Evolutionary conservation across 2,113 vertebrate genomes (phyloP), one percentile per base, ranked within the genome.

Genomic region (Megaceryle maxima): DNA sequence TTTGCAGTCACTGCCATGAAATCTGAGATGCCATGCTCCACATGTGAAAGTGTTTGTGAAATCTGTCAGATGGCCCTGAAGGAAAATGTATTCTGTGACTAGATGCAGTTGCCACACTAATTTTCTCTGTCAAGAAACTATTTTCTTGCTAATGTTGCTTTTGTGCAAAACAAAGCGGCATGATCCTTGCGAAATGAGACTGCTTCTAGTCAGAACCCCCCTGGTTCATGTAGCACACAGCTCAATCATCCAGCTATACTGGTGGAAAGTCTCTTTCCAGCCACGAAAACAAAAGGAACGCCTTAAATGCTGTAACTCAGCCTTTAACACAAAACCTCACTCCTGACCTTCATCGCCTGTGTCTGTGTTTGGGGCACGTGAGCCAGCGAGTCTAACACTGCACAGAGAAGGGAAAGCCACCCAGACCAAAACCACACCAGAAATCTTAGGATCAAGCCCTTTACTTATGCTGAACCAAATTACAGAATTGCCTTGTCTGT

Each of bases 11-110:
- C 72, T 87, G 85, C 69, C 31, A 12, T 93, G 70, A 89, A 92
- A 69, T 68, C 67, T 26, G 44, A 83, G 63, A 50, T 66, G 66
- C 9, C 76, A 82, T 82, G 70, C 79, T 93, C 70, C 83, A 75
- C 87, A 87, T 56, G 66, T 87, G 84, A 94, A 95, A 90, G 67
- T 70, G 53, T 59, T 87, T 94, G 66, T 84, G 95, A 92, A 96
- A 91, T 82, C 62, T 74, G 67, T 81, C 66, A 85, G 80, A 63
- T 57, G 48, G 18, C 75, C 82, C 72, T 46, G 50, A 88, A 95
- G 87, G 50, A 90, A 87, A 60, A 85, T 26, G 51, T 87, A 64
- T 81, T 84, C 37, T 68, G 51, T 75, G 87, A 70, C 46, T 68
- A 60, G 48, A 24, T 50, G 48, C 22, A 24, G 48, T 25, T 50